A percentile compares a stretch with the other conserved stretches of the same genome.
phyloP scores from a whole-genome alignment of 35 echinoderm and acorn worm species.

The Strongylocentrotus purpuratus region DNA sequence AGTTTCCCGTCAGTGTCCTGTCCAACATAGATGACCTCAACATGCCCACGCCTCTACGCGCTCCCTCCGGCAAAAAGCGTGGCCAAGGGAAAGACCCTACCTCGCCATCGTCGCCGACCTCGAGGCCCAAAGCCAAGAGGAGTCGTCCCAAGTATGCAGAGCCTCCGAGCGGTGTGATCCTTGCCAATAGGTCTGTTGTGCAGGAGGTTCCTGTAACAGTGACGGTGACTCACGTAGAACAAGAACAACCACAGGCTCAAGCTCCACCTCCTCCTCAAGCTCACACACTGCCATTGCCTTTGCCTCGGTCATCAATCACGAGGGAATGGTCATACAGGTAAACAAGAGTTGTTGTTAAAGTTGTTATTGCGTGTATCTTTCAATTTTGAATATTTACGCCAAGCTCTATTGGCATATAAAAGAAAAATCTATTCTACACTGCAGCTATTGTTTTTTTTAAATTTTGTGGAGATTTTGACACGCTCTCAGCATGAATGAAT shows the following conservation, averaged over 20 bases:
- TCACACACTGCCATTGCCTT: neutral
- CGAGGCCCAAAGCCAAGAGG: slow-evolving; percentile 19
- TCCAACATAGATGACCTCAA: neutral
- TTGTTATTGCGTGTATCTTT: too few species aligned
- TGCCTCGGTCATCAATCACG: neutral
- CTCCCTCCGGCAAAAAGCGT: slow-evolving; percentile 37
- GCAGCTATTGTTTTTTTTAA: too few species aligned
- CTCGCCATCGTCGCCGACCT: slow-evolving; percentile 17
- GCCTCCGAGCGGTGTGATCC: slow-evolving; percentile 34
- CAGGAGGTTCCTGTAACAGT: slow-evolving; percentile 17
- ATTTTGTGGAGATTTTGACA: too few species aligned
- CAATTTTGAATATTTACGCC: too few species aligned
- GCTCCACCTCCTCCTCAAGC: neutral
- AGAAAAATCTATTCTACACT: neutral
- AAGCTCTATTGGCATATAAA: neutral
- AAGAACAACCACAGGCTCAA: neutral
- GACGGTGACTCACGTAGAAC: neutral
- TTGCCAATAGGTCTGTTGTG: neutral
- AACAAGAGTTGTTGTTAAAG: neutral
- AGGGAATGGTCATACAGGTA: slow-evolving; percentile 49
- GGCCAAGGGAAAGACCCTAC: slow-evolving; percentile 12
- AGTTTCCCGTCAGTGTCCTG: slow-evolving; percentile 47
- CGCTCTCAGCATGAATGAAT: too few species aligned
- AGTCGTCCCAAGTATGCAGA: slow-evolving; percentile 2
- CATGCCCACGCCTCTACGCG: slow-evolving; percentile 38